These are phyloP conservation scores for Leptodirus hochenwartii DNA, from an alignment of 2,888 invertebrate genomes.

Conservation along the genomic window DNA sequence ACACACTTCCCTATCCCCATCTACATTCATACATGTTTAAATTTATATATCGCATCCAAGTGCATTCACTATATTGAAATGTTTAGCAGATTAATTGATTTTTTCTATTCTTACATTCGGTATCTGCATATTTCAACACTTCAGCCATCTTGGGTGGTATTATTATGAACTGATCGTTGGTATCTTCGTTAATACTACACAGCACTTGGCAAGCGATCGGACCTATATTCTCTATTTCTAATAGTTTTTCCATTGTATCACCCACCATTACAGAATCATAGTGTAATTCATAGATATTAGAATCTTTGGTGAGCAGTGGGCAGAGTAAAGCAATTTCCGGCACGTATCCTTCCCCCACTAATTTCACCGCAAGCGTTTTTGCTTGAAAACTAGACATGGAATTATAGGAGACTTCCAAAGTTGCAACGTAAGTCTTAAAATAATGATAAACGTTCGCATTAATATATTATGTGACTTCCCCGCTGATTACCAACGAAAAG, in stretches of 20 bases:
- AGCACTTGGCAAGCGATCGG: conserved; percentile 24
- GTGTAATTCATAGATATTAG: conserved; percentile 16
- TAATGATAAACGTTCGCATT: conserved; percentile 1
- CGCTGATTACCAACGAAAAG: no score
- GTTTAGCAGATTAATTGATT: no score
- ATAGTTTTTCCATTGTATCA: conserved; percentile 12
- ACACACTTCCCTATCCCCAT: no score
- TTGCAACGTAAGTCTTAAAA: conserved; percentile 18
- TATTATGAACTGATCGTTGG: conserved; percentile 12
- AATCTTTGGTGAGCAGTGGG: conserved; percentile 9
- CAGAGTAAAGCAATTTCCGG: conserved; percentile 27
- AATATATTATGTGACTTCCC: no score
- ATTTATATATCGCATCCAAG: no score
- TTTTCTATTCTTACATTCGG: no score
- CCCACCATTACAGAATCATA: conserved; percentile 23
- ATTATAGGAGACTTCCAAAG: conserved; percentile 17
- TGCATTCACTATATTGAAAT: no score
- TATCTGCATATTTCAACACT: no score
- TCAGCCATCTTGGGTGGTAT: no score
- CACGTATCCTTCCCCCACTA: conserved; percentile 27
- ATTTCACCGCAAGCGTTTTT: conserved; percentile 17
- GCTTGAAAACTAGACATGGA: conserved; percentile 14
- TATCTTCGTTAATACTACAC: conserved; percentile 21
- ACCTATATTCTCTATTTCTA: conserved; percentile 25
- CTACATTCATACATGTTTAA: no score